Conservation (phyloP, 2,113 vertebrate genomes). For the Sprattus sprattus region DNA sequence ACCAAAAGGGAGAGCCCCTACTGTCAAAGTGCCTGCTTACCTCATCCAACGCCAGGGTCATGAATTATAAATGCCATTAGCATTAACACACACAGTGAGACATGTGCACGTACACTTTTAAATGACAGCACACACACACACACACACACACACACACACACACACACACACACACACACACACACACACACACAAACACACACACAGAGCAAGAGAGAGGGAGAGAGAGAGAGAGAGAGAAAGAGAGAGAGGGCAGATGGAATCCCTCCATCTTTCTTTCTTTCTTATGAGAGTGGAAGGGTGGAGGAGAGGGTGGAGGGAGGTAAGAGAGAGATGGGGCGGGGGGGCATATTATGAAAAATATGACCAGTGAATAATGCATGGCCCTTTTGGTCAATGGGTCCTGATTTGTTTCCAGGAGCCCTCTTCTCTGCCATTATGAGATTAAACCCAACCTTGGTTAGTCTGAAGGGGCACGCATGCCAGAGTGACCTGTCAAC, state of each 20-base stretch:
- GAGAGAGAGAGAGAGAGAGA: constrained; percentile 45
- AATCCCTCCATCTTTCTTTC: constrained; percentile 38
- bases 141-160: constrained; percentile 20
- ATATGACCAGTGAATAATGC: constrained; percentile 74
- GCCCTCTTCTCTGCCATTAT: constrained; percentile 71
- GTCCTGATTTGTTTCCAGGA: constrained; percentile 76
- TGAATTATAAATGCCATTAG: constrained; percentile 60
- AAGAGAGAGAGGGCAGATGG: constrained; percentile 40
- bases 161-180: background rate
- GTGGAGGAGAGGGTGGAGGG: background rate
- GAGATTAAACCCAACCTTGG: constrained; percentile 75
- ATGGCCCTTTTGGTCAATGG: constrained; percentile 75
- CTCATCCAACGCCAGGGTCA: constrained; percentile 35
- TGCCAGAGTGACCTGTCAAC: constrained; percentile 69
- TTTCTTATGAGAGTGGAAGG: constrained; percentile 37
- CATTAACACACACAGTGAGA: constrained; percentile 45
- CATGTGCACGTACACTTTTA: background rate
- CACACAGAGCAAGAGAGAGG: constrained; percentile 42
- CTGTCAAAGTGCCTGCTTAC: constrained; percentile 31
- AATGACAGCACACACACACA: background rate
- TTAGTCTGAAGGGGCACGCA: constrained; percentile 64
- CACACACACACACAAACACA: constrained; percentile 2
- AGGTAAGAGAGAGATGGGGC: constrained; percentile 33
- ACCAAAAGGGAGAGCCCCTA: constrained; percentile 23
- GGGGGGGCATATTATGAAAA: constrained; percentile 63